These are phyloP conservation scores for Alitta virens DNA, from an alignment of 2,888 invertebrate species.

Conservation along the genomic window DNA sequence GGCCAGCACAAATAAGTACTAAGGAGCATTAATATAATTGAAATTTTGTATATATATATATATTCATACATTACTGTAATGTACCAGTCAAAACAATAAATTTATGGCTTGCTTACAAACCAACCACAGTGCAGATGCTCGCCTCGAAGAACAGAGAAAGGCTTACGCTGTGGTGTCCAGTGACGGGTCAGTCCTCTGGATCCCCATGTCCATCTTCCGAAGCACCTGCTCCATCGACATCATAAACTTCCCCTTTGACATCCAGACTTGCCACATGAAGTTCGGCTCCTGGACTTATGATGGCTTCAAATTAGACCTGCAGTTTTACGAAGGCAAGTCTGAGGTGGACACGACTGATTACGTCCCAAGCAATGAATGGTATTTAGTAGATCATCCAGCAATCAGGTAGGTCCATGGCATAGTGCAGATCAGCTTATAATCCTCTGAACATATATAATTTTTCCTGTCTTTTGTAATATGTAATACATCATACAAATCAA, in stretches of 20 bases:
- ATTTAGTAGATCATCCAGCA: no score
- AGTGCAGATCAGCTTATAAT: no score
- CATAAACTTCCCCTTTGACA: slow-evolving; percentile 54
- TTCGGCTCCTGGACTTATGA: slow-evolving; percentile 56
- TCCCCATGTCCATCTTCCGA: slow-evolving; percentile 52
- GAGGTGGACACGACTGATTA: slow-evolving; percentile 39
- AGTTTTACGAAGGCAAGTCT: slow-evolving; percentile 21
- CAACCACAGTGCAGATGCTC: slow-evolving; percentile 48
- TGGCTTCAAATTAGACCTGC: slow-evolving; percentile 38
- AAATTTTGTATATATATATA: no score
- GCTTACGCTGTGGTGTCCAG: slow-evolving; percentile 43
- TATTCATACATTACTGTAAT: no score
- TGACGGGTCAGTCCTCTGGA: slow-evolving; percentile 42
- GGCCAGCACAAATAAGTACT: no score
- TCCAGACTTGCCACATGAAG: slow-evolving; percentile 52
- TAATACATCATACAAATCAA: no score
- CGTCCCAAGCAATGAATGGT: slow-evolving; percentile 55
- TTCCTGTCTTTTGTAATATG: no score
- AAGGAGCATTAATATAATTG: no score
- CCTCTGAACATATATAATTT: no score
- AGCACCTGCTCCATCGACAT: slow-evolving; percentile 55
- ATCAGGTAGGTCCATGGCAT: not conserved
- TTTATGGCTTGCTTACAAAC: no score
- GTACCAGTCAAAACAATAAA: no score
- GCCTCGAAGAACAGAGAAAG: slow-evolving; percentile 50